A percentile compares a stretch with the other conserved stretches of the same genome.
phyloP scores from a whole-genome alignment of 2,113 vertebrate species.

The Podarcis raffonei region DNA sequence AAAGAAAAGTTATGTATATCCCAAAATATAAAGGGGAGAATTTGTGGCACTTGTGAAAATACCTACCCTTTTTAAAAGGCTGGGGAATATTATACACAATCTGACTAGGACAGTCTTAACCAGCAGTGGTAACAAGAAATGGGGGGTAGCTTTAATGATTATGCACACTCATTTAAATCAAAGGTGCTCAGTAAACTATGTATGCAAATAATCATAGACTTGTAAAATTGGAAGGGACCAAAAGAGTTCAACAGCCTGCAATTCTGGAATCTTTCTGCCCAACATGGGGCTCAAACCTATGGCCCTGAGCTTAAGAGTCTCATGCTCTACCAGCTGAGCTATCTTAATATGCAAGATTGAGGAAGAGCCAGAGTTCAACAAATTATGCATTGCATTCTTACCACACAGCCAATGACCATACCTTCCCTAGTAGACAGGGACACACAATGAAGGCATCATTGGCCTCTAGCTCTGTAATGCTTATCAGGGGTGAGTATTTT shows the following conservation, averaged over 20 bases:
- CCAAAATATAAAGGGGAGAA: too few relatives aligned
- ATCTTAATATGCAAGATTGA: neutral
- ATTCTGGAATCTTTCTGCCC: too few relatives aligned
- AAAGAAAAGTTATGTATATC: neutral
- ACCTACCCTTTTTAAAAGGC: constrained; percentile 40
- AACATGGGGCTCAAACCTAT: too few relatives aligned
- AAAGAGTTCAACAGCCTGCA: too few relatives aligned
- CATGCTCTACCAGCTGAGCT: too few relatives aligned
- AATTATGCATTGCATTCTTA: neutral
- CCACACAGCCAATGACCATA: too few relatives aligned
- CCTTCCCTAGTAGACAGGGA: too few relatives aligned
- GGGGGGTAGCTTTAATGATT: constrained; percentile 53
- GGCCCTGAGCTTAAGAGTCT: too few relatives aligned
- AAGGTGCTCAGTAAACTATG: constrained; percentile 20
- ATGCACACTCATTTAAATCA: constrained; percentile 42
- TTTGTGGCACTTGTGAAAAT: neutral
- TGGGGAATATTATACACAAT: neutral
- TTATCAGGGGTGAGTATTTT: too few relatives aligned
- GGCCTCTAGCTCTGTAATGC: too few relatives aligned
- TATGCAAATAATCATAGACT: neutral
- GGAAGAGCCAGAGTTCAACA: neutral
- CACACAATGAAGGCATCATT: neutral
- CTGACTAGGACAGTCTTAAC: constrained; percentile 3
- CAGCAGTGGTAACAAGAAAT: constrained; percentile 51
- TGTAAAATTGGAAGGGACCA: too few relatives aligned